phyloP scores from a whole-genome alignment of 2,888 invertebrate species.

The Masnerella sp. region DNA sequence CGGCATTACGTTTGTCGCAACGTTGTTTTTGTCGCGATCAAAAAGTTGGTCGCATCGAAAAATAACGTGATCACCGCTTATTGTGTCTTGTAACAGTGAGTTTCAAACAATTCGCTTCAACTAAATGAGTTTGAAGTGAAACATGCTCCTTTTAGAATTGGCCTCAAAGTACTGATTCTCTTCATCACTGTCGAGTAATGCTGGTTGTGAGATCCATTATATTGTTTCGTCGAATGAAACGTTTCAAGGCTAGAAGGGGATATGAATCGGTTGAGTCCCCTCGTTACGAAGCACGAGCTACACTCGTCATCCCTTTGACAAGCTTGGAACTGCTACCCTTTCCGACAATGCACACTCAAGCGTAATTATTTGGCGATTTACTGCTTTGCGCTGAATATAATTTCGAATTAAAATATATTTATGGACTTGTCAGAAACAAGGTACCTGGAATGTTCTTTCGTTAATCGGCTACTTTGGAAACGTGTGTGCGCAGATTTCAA shows the following conservation, averaged over 20 bases:
- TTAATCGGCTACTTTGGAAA: conserved; percentile 52
- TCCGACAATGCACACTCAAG: conserved; percentile 58
- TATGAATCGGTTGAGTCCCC: conserved; percentile 64
- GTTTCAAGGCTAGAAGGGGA: conserved; percentile 62
- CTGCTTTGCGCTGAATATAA: conserved; percentile 67
- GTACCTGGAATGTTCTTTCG: conserved; percentile 66
- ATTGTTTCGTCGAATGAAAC: conserved; percentile 63
- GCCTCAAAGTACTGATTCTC: conserved; percentile 57
- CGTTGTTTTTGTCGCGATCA: conserved; percentile 26
- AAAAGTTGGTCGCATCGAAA: conserved; percentile 29
- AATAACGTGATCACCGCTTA: conserved; percentile 36
- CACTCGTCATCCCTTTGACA: conserved; percentile 64
- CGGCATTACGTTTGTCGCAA: conserved; percentile 8
- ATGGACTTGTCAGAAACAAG: conserved; percentile 68
- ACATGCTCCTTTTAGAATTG: conserved; percentile 55
- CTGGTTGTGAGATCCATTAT: conserved; percentile 61
- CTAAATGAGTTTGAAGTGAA: conserved; percentile 59
- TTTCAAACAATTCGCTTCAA: conserved; percentile 53
- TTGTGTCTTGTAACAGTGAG: conserved; percentile 50
- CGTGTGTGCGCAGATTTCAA: conserved; percentile 12
- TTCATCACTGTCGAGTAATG: conserved; percentile 58
- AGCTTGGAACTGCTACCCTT: conserved; percentile 63
- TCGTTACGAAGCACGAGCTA: conserved; percentile 67
- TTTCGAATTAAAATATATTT: conserved; percentile 74
- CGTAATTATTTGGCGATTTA: conserved; percentile 75